Evolutionary conservation across 2,113 vertebrate species (phyloP).

Genomic region (Thermophis baileyi): DNA sequence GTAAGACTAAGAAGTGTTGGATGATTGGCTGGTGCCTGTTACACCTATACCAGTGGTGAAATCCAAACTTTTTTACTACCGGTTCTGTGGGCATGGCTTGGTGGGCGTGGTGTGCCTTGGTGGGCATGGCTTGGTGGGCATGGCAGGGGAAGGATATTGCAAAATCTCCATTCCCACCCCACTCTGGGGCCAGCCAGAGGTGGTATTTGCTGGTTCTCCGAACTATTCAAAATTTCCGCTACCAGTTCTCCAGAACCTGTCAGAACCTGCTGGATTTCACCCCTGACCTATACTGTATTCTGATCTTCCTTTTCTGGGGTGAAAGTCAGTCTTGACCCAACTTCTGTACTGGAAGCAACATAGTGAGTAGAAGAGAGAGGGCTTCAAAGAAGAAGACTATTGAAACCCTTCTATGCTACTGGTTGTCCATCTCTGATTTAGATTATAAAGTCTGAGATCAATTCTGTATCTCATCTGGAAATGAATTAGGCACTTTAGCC

Average conservation of each 20-base stretch:
- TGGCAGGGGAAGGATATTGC: too few relatives aligned
- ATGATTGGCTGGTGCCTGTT: not conserved
- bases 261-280: too few relatives aligned
- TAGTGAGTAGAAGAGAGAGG: not conserved
- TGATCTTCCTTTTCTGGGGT: not conserved
- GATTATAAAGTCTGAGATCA: not conserved
- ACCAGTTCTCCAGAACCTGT: too few relatives aligned
- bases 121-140: too few relatives aligned
- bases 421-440: not conserved
- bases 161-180: too few relatives aligned
- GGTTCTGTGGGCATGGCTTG: too few relatives aligned
- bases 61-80: too few relatives aligned
- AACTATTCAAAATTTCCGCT: too few relatives aligned
- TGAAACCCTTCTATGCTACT: not conserved
- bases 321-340: not conserved
- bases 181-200: too few relatives aligned
- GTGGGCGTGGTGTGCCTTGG: too few relatives aligned
- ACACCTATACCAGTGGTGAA: not conserved
- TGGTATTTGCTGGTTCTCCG: too few relatives aligned
- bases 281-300: not conserved
- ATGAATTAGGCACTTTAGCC: not conserved
- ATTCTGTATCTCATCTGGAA: not conserved
- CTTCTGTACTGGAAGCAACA: not conserved
- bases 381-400: not conserved
- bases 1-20: not conserved